Evolutionary conservation across 1,140 invertebrate species (phyloP).

Genomic region (Pseudoatta argentina): DNA sequence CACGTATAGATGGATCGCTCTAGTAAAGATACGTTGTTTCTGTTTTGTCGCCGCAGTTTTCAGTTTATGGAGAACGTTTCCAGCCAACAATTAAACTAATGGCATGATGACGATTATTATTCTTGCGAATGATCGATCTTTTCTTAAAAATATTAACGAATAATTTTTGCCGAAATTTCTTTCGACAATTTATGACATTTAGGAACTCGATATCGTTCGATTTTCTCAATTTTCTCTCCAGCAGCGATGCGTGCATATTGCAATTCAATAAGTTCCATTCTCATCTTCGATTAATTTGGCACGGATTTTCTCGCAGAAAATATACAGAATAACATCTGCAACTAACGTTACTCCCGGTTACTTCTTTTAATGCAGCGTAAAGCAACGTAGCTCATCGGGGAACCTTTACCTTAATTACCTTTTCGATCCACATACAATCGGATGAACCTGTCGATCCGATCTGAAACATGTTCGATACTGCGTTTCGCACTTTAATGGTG

Average conservation of each 20-base stretch:
- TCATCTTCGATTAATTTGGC: constrained; percentile 75
- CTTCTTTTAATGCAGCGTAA: constrained; percentile 65
- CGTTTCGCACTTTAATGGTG: constrained; percentile 29
- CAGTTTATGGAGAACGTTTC: not conserved
- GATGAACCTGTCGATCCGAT: constrained; percentile 11
- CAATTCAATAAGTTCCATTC: constrained; percentile 82
- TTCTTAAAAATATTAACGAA: not conserved
- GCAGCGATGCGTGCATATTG: constrained; percentile 79
- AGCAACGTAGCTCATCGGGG: constrained; percentile 26
- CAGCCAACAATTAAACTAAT: not conserved
- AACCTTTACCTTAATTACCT: constrained; percentile 26
- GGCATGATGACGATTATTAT: not conserved
- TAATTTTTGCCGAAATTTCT: not conserved
- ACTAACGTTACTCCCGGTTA: constrained; percentile 47
- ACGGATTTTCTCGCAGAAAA: constrained; percentile 79
- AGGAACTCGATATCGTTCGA: not conserved
- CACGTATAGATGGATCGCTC: not conserved
- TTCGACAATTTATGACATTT: constrained; percentile 63
- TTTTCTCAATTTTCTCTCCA: constrained; percentile 36
- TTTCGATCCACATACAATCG: constrained; percentile 7
- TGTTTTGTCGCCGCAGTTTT: not conserved
- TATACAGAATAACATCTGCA: constrained; percentile 77
- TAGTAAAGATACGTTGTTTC: constrained; percentile 4
- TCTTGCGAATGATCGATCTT: not conserved
- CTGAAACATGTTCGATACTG: constrained; percentile 17